Conservation (phyloP, 1,140 invertebrate species). For the Drosophila kohkoa region DNA sequence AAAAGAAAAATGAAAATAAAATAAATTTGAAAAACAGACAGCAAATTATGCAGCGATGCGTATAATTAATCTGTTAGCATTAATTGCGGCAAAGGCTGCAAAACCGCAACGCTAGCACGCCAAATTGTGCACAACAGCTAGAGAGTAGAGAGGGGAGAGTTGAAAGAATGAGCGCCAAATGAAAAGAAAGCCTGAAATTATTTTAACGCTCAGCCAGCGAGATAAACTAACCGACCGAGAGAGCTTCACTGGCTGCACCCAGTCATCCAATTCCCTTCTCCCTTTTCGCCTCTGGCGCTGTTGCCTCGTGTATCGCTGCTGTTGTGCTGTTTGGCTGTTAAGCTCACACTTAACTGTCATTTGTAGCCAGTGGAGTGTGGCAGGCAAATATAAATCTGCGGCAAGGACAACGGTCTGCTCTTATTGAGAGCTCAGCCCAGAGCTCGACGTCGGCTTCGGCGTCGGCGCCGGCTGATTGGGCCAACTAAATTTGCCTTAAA, state of each 20-base stretch:
- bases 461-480: constrained; percentile 47
- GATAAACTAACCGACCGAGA: constrained; percentile 59
- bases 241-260: constrained; percentile 10
- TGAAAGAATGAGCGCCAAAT: background rate
- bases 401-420: constrained; percentile 27
- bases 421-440: constrained; percentile 47
- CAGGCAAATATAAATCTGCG: constrained; percentile 69
- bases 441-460: background rate
- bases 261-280: background rate
- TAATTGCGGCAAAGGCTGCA: constrained; percentile 74
- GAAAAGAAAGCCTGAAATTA: constrained; percentile 62
- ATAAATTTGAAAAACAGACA: constrained; percentile 62
- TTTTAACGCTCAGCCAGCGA: constrained; percentile 60
- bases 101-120: constrained; percentile 58
- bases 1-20: constrained; percentile 55
- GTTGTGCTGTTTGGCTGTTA: constrained; percentile 10
- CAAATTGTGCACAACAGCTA: background rate
- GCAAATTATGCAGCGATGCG: constrained; percentile 72
- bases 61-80: constrained; percentile 82
- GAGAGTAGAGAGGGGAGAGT: background rate
- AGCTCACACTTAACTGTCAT: constrained; percentile 58
- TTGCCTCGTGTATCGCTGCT: background rate
- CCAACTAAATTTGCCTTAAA: constrained; percentile 64
- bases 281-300: background rate
- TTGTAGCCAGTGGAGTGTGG: constrained; percentile 63